Conservation (phyloP, 2,797 vertebrate genomes). For the Pyrocephalus nanus region DNA sequence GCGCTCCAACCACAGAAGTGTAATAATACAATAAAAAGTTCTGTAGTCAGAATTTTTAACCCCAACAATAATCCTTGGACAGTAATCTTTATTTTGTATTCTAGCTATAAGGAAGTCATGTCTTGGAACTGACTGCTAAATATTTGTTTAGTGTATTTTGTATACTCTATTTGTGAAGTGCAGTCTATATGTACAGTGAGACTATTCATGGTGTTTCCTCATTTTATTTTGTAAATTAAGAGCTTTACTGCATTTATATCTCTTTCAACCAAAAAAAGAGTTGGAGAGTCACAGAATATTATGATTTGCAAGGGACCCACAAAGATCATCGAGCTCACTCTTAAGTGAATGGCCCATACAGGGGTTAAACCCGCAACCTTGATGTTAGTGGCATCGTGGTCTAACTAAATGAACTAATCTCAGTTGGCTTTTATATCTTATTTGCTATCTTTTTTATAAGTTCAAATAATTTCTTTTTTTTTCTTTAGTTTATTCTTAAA, state of each 20-base stretch:
- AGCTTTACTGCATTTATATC: background rate
- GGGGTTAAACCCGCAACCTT: background rate
- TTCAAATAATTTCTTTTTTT: background rate
- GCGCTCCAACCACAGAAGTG: background rate
- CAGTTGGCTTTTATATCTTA: background rate
- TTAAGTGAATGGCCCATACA: fast-evolving
- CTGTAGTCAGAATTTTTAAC: background rate
- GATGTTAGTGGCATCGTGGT: background rate
- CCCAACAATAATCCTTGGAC: background rate
- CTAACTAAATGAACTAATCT: background rate
- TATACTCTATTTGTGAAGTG: background rate
- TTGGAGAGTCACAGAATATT: background rate
- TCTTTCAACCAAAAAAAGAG: background rate
- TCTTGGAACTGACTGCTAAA: background rate
- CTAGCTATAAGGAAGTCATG: background rate
- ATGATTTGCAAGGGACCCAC: background rate
- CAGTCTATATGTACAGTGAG: background rate
- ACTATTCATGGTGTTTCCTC: background rate
- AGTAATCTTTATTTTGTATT: background rate
- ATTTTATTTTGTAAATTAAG: background rate
- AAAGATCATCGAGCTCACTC: background rate
- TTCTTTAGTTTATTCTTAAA: background rate
- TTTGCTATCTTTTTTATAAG: background rate
- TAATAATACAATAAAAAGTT: background rate
- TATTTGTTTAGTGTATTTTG: background rate